phyloP scores from a whole-genome alignment of 2,888 invertebrate genomes.

The Archips xylosteana region DNA sequence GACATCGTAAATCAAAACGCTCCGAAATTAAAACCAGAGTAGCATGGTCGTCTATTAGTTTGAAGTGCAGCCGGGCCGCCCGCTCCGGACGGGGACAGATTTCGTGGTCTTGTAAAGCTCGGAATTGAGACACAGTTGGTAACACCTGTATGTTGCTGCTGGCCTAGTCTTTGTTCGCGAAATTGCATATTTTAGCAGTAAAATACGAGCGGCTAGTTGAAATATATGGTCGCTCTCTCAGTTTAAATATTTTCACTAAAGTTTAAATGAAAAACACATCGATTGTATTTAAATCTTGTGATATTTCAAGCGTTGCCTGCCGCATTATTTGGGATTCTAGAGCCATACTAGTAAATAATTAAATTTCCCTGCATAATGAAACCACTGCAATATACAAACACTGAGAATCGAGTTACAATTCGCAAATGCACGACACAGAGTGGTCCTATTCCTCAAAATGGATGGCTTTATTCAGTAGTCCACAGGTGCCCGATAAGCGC shows the following conservation, averaged over 20 bases:
- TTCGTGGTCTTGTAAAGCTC: conserved; percentile 62
- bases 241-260: conserved; percentile 18
- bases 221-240: conserved; percentile 25
- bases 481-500: conserved; percentile 78
- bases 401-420: conserved; percentile 36
- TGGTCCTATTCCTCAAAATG: conserved; percentile 63
- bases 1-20: conserved; percentile 78
- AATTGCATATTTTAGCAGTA: conserved; percentile 43
- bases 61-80: conserved; percentile 55
- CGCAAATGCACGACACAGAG: conserved; percentile 34
- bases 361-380: neutral
- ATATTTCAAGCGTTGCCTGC: neutral
- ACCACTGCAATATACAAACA: conserved; percentile 1
- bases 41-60: conserved; percentile 72
- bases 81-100: conserved; percentile 71
- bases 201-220: conserved; percentile 41
- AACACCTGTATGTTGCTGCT: conserved; percentile 57
- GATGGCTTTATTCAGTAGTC: conserved; percentile 72
- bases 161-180: conserved; percentile 42
- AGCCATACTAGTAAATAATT: neutral
- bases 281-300: neutral
- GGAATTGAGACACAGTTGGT: conserved; percentile 64
- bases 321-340: neutral
- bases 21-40: conserved; percentile 77
- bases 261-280: neutral